Evolutionary conservation across 2,888 invertebrate species (phyloP), one percentile per base, ranked within the genome.

Genomic region (Achlya flavicornis): DNA sequence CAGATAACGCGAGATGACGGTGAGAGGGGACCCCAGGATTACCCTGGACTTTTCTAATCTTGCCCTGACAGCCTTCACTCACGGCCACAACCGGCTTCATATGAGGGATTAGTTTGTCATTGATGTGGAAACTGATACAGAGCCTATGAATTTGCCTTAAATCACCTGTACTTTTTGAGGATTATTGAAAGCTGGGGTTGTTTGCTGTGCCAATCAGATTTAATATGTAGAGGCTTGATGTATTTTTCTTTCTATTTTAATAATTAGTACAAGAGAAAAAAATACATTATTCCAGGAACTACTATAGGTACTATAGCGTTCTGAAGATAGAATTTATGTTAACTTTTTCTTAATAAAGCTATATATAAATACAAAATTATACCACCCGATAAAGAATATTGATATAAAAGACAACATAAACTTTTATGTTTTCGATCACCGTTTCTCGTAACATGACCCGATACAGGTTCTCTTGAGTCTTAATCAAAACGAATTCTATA

Each of bases 111-210:
- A 88, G 74, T 68, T 76, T 78, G 83, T 86, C 87, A 84, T 84
- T 88, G 85, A 83, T 87, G 88, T 86, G 86, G 79, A 87, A 88
- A 87, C 78, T 80, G 88, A 88, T 87, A 85, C 76, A 76, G 76
- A 79, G 76, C 78, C 75, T 71, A 72, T 75, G 71, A 77, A 79
- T 75, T 73, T 71, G 78, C 71, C 75, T 77, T 74, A 79, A 84
- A 84, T 87, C 87, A 83, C 84, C 79, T 82, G 80, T 63, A 71
- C 76, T 73, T 81, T 83, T 83, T 75, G 71, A 72, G 80, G 79
- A 76, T 81, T 80, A 72, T 58, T 63, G 41, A 32, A 46, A 65
- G 19, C 53, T 46, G 35, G 12, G 53, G 60, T 53, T 60, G 63
- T 63, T 48, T 60, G 38, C 33, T 48, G 57, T 26, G 19, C 33